Conservation (phyloP, 2,888 invertebrate species). For the Melanargia galathea region DNA sequence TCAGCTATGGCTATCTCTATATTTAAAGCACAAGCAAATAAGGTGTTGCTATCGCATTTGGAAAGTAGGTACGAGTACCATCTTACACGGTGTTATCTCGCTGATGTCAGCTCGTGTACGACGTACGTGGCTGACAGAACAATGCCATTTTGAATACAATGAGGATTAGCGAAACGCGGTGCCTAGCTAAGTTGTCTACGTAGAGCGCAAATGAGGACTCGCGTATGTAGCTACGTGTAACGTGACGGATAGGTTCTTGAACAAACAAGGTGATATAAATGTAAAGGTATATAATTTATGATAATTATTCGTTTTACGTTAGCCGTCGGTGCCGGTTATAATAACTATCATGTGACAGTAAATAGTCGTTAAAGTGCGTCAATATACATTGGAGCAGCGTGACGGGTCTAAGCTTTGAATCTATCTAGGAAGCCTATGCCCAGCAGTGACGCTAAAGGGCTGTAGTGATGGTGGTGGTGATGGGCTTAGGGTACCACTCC, state of each 20-base stretch:
- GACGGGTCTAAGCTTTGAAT: too few relatives aligned
- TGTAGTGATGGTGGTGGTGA: too few relatives aligned
- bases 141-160: slow-evolving; percentile 45
- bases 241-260: slow-evolving; percentile 25
- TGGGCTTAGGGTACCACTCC: too few relatives aligned
- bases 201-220: slow-evolving; percentile 27
- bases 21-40: slow-evolving; percentile 24
- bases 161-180: slow-evolving; percentile 35
- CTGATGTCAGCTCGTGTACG: slow-evolving; percentile 27
- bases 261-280: not conserved
- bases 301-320: too few relatives aligned
- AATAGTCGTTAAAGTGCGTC: too few relatives aligned
- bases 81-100: slow-evolving; percentile 30
- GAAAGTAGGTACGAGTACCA: slow-evolving; percentile 22
- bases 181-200: slow-evolving; percentile 29
- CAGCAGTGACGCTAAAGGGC: too few relatives aligned
- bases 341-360: too few relatives aligned
- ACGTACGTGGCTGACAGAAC: slow-evolving; percentile 40
- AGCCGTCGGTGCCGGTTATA: too few relatives aligned
- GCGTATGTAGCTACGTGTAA: not conserved
- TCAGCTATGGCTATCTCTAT: slow-evolving; percentile 7
- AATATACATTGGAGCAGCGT: too few relatives aligned
- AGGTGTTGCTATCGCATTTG: slow-evolving; percentile 31
- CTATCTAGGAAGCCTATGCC: too few relatives aligned
- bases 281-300: too few relatives aligned